Percentiles rank a stretch among this genome's conserved stretches.
phyloP scores from a whole-genome alignment of 2,797 vertebrate genomes.

The Moxostoma hubbsi region DNA sequence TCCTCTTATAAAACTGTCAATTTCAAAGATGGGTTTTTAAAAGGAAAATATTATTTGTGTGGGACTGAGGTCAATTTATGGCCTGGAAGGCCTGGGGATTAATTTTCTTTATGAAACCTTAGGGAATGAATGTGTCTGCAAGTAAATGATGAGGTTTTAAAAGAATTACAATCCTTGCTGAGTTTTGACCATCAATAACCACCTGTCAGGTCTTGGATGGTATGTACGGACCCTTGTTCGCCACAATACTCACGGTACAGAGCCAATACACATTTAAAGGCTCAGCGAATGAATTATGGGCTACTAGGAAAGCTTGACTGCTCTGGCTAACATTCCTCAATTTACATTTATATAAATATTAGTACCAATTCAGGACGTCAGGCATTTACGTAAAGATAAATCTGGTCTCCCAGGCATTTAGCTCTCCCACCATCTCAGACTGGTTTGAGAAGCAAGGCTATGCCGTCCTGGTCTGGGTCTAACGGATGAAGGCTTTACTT shows the following conservation, averaged over 20 bases:
- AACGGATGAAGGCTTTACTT: constrained; percentile 48
- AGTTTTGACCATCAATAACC: constrained; percentile 64
- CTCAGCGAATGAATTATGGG: constrained; percentile 48
- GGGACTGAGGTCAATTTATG: constrained; percentile 54
- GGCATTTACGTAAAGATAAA: constrained; percentile 55
- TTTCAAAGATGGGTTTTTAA: constrained; percentile 55
- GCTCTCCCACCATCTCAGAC: constrained; percentile 29
- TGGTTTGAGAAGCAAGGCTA: constrained; percentile 26
- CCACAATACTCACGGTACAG: constrained; percentile 5
- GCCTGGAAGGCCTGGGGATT: constrained; percentile 54
- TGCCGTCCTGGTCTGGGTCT: constrained; percentile 32
- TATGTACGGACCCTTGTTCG: constrained; percentile 14
- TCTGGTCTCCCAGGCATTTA: constrained; percentile 22
- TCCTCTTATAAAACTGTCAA: constrained; percentile 53
- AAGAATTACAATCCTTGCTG: constrained; percentile 60
- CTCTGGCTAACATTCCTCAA: constrained; percentile 55
- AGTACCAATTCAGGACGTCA: constrained; percentile 55
- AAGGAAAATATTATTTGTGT: constrained; percentile 57
- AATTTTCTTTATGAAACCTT: constrained; percentile 61
- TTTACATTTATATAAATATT: constrained; percentile 65
- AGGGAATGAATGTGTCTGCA: constrained; percentile 49
- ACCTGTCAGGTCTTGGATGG: constrained; percentile 42
- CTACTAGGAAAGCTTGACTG: constrained; percentile 30
- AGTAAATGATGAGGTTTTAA: constrained; percentile 64
- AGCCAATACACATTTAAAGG: neutral